Conservation (phyloP, 1,140 invertebrate genomes). For the Drosophila biarmipes region DNA sequence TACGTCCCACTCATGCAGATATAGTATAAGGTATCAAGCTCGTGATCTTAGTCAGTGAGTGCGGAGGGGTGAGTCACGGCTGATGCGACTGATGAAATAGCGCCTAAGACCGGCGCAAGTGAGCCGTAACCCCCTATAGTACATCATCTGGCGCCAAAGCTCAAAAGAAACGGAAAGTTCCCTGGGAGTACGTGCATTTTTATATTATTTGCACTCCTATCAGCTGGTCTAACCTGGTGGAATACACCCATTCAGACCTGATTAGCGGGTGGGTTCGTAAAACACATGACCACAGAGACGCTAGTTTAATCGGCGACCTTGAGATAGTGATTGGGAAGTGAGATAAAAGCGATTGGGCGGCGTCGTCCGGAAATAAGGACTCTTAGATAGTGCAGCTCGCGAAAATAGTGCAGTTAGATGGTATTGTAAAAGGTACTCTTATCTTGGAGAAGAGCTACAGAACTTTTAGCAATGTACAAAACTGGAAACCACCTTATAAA, state of each 20-base stretch:
- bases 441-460: not conserved
- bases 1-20: conserved; percentile 7
- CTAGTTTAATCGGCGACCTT: conserved; percentile 24
- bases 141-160: not conserved
- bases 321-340: conserved; percentile 15
- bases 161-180: conserved; percentile 1
- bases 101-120: no score
- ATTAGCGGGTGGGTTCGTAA: conserved; percentile 4
- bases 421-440: not conserved
- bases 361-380: conserved; percentile 4
- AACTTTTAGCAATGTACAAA: not conserved
- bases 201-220: conserved; percentile 9
- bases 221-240: conserved; percentile 3
- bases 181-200: conserved; percentile 3
- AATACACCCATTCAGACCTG: conserved; percentile 1
- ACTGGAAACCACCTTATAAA: not conserved
- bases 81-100: conserved; percentile 21
- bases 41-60: conserved; percentile 27
- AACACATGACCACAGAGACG: conserved; percentile 15
- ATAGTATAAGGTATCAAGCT: conserved; percentile 16
- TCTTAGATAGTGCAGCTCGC: not conserved
- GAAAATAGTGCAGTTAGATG: conserved; percentile 1
- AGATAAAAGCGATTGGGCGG: not conserved
- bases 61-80: conserved; percentile 1
- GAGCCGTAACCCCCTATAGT: not conserved